Base-by-base conservation (phyloP, 1,140 invertebrate genomes). In the Scaptomyza hsui region DNA sequence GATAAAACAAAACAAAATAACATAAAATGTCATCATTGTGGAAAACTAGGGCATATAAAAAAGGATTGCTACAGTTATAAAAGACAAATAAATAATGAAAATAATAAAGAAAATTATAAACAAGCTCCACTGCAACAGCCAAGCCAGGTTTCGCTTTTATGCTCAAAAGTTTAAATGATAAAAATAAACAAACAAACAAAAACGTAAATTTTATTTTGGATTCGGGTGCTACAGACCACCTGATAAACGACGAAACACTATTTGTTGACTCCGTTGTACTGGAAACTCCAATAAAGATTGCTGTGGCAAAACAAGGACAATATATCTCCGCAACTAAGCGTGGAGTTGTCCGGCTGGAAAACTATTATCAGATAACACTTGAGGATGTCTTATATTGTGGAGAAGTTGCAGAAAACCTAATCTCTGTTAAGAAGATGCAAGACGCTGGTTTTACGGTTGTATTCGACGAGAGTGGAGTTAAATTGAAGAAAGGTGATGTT, bases 231-330 rank as follows among this genome's bases (percentile, higher is more conserved):
- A 62, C 21, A 24, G 53, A 76, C 24, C 59, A 73, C 26, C n/a
- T 76, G 4, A 68, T 62, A 61, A 73, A 73, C 41, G 61, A 73
- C 53, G 53, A 63, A n/a, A 49, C 56, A 3, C n/a, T 57, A 6
- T 57, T 55, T 47, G 21, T 19, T 35, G 67, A 71, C 15, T 15
- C 19, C 44, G 18, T 71, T 15, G 37, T 55, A 3, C 26, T 71
- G 42, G 18, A 29, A 26, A 24, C n/a, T 26, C 71, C 71, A 44
- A 4, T 73, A 9, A 63, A 62, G 37, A 69, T 73, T 16, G 53
- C 41, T 26, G 63, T 73, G 41, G 64, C 56, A 1, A 62, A 74
- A 9, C 51, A 71, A 51, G 72, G 55, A 15, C 15, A 51, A 55
- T 71, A 39, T n/a, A 62, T 76, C 1, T 70, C 24, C n/a, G 68